Base-by-base conservation (phyloP, 2,888 invertebrate species). In the Torymus texanus region DNA sequence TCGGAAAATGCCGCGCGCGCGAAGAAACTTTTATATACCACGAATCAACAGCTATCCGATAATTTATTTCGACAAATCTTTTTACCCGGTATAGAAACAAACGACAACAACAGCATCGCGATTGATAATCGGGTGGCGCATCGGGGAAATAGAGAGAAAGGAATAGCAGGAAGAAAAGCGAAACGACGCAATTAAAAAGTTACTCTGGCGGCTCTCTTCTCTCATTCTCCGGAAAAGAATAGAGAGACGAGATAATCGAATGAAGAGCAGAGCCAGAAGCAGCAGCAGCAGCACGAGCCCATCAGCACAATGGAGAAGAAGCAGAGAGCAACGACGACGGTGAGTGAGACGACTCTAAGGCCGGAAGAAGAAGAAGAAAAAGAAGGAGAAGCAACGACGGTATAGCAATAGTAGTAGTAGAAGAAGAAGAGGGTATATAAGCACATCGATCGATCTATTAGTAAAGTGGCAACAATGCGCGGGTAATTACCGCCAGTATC, bases 401-500 rank as follows among this genome's bases (percentile, higher is more conserved):
- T 41, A 67, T 21, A 53, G 5, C 13, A 73, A n/a, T 21, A 21
- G 29, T 3, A 29, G 29, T 5, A 29, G 24, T 29, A 29, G 41
- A 41, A 41, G 41, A 41, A 41, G 41, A 41, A 41, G 41, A 41
- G 41, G 41, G 41, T 41, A 67, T 21, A n/a, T n/a, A n/a, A 53
- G 5, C 13, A 74, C 70, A 81, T 75, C 81, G 83, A 85, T 83
- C 81, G 84, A 86, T 86, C 84, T 83, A 85, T 85, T 83, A 86
- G 84, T 83, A 84, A 85, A 86, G 85, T 84, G 84, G 83, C 78
- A 86, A 86, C 85, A 85, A 85, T 84, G 83, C 78, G 72, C 82
- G 78, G 82, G 83, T 86, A 86, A 88, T 88, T 87, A 86, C 83
- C 78, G 81, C 73, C 29, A 18, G 68, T 74, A 67, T 83, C 83